Base-by-base conservation (phyloP, 2,888 invertebrate genomes). In the Perizoma affinitatum region DNA sequence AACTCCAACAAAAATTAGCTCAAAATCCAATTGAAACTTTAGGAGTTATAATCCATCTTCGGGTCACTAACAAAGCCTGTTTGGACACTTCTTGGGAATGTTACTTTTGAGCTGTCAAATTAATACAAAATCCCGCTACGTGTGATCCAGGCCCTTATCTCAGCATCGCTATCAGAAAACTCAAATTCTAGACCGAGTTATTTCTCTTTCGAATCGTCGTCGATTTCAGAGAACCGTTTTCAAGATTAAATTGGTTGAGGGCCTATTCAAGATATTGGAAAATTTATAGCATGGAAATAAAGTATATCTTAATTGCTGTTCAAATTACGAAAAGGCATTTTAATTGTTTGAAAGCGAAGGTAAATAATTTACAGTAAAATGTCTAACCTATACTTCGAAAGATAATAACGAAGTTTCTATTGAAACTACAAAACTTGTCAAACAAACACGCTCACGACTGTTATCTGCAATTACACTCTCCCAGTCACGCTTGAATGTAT, bases 121-220 rank as follows among this genome's bases (percentile, higher is more conserved):
- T 22, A 1, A 22, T 22, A 2, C 22, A 22, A 22, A 22, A 22
- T 22, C 22, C 48, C 42, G 7, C 4, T 9, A 40, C 51, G 41
- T 61, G 57, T 61, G 41, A 36, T 61, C 61, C 56, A 8, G 5
- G 9, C 10, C 56, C 22, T 56, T 49, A 58, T 62, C 61, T 62
- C 49, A 36, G 36, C 44, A 53, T 53, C 52, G 52, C 52, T 56
- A 53, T 61, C 60, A 57, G 61, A 54, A 57, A 58, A 46, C 54
- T 62, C 50, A 54, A 55, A 55, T 55, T 58, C 52, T 52, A 51
- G 54, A 54, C 48, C 52, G 33, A 62, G 51, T 42, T 54, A 58
- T 62, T 54, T 54, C 50, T 58, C 51, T 34, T 52, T 40, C 8
- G 47, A 54, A 54, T 34, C 22, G 53, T 54, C 49, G 41, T 53